phyloP scores from a whole-genome alignment of 2,113 vertebrate genomes.

The Mormyrus iriodes region DNA sequence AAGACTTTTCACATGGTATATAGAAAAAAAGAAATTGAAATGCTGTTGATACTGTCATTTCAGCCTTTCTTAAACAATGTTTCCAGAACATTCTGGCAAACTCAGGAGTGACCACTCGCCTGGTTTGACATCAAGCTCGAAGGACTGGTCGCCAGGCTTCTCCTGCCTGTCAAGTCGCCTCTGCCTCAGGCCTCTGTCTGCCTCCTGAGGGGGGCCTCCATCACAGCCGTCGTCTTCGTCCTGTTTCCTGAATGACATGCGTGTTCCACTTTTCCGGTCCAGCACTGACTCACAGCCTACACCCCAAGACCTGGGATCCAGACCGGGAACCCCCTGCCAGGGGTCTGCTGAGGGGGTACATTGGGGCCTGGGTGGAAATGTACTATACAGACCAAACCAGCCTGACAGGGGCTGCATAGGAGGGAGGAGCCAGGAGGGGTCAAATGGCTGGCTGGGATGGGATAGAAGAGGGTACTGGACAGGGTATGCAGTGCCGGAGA shows the following conservation, averaged over 20 bases:
- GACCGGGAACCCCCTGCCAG: neutral
- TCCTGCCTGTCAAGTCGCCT: slow-evolving; percentile 10
- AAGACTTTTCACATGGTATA: neutral
- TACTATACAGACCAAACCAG: slow-evolving; percentile 23
- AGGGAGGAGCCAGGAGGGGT: slow-evolving; percentile 18
- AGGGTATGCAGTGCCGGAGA: neutral
- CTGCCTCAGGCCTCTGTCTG: neutral
- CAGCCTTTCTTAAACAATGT: neutral
- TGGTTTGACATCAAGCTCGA: slow-evolving; percentile 55
- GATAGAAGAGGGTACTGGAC: neutral
- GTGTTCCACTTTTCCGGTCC: neutral
- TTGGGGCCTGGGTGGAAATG: neutral
- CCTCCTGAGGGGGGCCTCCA: slow-evolving; percentile 13
- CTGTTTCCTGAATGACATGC: neutral
- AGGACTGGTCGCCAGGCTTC: slow-evolving; percentile 24
- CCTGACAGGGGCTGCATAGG: slow-evolving; percentile 19
- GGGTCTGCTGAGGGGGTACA: neutral
- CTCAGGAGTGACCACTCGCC: slow-evolving; percentile 36
- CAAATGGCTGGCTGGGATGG: slow-evolving; percentile 17
- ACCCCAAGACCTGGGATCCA: slow-evolving; percentile 29
- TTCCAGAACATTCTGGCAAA: neutral
- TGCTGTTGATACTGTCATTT: neutral
- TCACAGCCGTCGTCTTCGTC: neutral
- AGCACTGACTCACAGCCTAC: neutral
- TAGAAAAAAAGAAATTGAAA: neutral